Base-by-base conservation (phyloP, 2,113 vertebrate species). In the Phylloscopus trochiloides region DNA sequence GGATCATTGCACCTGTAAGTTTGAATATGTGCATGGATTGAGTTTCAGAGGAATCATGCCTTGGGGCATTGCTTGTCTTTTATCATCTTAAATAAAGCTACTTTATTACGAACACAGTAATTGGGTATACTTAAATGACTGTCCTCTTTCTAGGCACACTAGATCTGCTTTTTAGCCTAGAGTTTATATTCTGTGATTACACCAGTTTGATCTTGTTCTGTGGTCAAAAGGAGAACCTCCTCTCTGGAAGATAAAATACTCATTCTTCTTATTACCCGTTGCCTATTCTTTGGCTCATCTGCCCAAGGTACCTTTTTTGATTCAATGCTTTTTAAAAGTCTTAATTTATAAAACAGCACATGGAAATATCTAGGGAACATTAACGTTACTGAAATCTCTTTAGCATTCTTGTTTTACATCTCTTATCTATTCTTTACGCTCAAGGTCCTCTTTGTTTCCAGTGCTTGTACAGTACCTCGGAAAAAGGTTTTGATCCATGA, bases 41-140 rank as follows among this genome's bases (percentile, higher is more conserved):
- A 40, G 15, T 75, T 93, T 77, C 61, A 94, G 81, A 72, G 17
- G 34, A 87, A 45, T 47, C 2, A 4, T 82, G 62, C 70, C 66
- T 92, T 5, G 3, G 22, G 62, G n/a, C 42, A 45, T 42, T 2
- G 10, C 21, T 4, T 81, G 74, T 48, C 70, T 92, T 94, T 90
- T 93, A 72, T 72, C 26, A 85, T 52, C n/a, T 72, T 47, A 93
- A 95, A 85, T 92, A 81, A 87, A 92, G 52, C 14, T 87, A 50
- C 57, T 90, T 78, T 66, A 85, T 81, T 88, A 57, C 6, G 6
- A 87, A 68, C 52, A 75, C 26, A 29, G n/a, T 61, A 96, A 85
- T 63, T 68, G 10, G 6, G 24, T 59, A n/a, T 62, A 48, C 54
- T 84, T 86, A 68, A 87, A 72, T 67, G 63, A 57, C n/a, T 82